phyloP scores from a whole-genome alignment of 2,888 invertebrate genomes.

The Ectobius pallidus region DNA sequence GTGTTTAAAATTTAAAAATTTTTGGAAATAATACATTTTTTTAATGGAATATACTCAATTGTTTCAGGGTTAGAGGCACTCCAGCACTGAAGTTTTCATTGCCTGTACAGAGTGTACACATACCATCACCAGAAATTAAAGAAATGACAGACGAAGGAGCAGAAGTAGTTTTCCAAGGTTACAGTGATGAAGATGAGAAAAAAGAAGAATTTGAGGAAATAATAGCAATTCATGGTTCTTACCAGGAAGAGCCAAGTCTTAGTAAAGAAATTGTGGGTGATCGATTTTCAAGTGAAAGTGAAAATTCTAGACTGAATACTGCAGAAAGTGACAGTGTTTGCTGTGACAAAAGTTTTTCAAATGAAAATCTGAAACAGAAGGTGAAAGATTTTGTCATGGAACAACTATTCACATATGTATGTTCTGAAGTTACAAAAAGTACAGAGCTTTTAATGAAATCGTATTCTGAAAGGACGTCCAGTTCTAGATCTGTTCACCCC shows the following conservation, averaged over 20 bases:
- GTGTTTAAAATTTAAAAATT: too few species aligned
- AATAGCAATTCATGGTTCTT: slow-evolving; percentile 27
- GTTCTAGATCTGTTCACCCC: not conserved
- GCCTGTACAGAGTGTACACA: not conserved
- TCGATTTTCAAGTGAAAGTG: not conserved
- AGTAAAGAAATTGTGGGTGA: not conserved
- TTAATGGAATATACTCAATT: too few species aligned
- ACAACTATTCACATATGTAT: slow-evolving; percentile 20
- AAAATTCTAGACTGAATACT: not conserved
- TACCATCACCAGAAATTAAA: not conserved
- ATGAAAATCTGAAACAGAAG: slow-evolving; percentile 3
- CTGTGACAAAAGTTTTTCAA: too few species aligned
- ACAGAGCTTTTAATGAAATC: not conserved
- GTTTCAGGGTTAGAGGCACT: not conserved
- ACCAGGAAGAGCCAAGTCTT: not conserved
- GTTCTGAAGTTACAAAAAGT: slow-evolving; percentile 21
- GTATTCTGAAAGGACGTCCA: not conserved
- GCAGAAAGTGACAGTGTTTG: not conserved
- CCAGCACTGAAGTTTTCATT: not conserved
- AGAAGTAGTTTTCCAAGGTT: too few species aligned
- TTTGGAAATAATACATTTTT: too few species aligned
- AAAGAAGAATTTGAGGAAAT: not conserved
- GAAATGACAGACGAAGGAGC: not conserved
- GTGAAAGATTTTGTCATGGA: slow-evolving; percentile 27
- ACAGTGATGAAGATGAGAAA: not conserved